These are phyloP conservation scores for Aphelenchoides bicaudatus DNA, from an alignment of 2,888 invertebrate species.

Conservation along the genomic window DNA sequence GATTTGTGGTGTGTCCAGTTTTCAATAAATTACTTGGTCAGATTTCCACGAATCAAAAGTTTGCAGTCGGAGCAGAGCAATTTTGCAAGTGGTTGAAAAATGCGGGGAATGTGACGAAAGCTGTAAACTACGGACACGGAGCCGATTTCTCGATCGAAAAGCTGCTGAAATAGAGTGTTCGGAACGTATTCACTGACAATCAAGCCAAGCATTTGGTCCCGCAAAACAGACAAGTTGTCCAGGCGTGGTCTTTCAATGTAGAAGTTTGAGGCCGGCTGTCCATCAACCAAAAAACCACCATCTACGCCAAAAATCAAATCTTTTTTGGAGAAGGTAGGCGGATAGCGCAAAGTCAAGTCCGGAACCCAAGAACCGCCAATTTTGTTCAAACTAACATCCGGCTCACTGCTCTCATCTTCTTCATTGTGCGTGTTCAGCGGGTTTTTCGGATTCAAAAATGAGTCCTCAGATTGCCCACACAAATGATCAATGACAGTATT, in stretches of 20 bases:
- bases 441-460: neutral
- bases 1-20: neutral
- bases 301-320: conserved; percentile 57
- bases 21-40: conserved; percentile 41
- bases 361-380: conserved; percentile 40
- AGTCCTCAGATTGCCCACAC: conserved; percentile 14
- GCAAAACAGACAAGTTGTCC: conserved; percentile 33
- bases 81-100: conserved; percentile 45
- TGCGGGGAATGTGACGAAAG: conserved; percentile 40
- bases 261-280: conserved; percentile 36
- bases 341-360: conserved; percentile 51
- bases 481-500: conserved; percentile 18
- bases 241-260: conserved; percentile 33
- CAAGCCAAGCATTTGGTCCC: conserved; percentile 54
- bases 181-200: conserved; percentile 54
- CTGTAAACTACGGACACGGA: conserved; percentile 33
- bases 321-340: conserved; percentile 53
- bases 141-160: conserved; percentile 50
- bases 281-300: conserved; percentile 52
- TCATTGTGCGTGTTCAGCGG: neutral
- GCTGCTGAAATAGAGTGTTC: conserved; percentile 54
- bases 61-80: conserved; percentile 54
- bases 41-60: conserved; percentile 45
- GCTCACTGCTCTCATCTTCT: conserved; percentile 25
- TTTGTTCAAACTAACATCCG: conserved; percentile 28